Evolutionary conservation across 2,113 vertebrate species (phyloP).

Genomic region (Paracanthobrama guichenoti): DNA sequence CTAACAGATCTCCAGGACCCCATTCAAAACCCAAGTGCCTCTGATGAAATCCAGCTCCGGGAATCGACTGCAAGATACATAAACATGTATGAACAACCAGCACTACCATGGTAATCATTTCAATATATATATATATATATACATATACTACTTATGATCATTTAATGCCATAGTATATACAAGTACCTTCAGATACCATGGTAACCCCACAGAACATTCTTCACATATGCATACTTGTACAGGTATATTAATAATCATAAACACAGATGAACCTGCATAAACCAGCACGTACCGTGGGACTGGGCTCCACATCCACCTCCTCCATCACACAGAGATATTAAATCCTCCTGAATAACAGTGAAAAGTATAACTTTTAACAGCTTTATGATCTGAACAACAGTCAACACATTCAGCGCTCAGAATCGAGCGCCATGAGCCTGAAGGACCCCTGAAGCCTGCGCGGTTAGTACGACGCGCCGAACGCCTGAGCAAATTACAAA

Average conservation of each 20-base stretch:
- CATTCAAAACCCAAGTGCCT: constrained; percentile 91
- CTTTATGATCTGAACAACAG: background rate
- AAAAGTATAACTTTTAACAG: background rate
- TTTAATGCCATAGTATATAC: no score
- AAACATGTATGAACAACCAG: background rate
- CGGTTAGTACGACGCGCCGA: background rate
- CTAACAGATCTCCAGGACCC: constrained; percentile 89
- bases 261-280: background rate
- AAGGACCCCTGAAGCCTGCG: constrained; percentile 11
- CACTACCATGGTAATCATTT: no score
- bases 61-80: constrained; percentile 76
- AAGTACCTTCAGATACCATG: background rate
- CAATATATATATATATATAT: no score
- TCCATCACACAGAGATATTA: constrained; percentile 75
- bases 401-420: background rate
- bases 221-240: background rate
- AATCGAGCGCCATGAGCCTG: constrained; percentile 15
- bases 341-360: background rate
- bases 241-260: background rate
- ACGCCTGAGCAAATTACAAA: constrained; percentile 1
- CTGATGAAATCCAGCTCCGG: constrained; percentile 74
- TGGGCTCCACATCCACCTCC: constrained; percentile 84
- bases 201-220: background rate
- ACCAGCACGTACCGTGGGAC: constrained; percentile 76
- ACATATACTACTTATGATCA: no score